These are phyloP conservation scores for Himalopsyche kuldschensis DNA, from an alignment of 2,888 invertebrate species.

Conservation along the genomic window DNA sequence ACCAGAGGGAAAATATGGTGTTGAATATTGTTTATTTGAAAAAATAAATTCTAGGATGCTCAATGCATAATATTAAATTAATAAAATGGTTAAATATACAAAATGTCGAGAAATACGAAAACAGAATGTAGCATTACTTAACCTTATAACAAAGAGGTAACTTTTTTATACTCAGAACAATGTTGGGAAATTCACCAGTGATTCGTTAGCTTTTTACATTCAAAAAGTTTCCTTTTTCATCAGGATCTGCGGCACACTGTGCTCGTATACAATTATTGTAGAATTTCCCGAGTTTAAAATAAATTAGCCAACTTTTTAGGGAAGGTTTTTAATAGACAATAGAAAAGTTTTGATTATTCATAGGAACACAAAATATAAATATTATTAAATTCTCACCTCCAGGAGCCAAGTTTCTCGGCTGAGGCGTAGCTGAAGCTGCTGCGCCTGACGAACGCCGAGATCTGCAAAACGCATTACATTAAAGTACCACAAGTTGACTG, in stretches of 20 bases:
- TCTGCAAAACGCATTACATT: conserved; percentile 54
- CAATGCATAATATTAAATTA: no score
- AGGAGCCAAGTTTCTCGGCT: conserved; percentile 71
- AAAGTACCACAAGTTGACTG: background rate
- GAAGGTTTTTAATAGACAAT: background rate
- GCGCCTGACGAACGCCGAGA: conserved; percentile 78
- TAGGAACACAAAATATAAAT: background rate
- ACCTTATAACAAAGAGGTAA: no score
- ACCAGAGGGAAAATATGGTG: no score
- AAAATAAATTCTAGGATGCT: no score
- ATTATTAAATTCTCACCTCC: conserved; percentile 63
- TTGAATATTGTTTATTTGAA: no score
- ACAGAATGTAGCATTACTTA: no score
- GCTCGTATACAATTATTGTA: background rate
- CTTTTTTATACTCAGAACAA: background rate
- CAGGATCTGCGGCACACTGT: background rate
- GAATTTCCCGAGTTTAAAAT: background rate
- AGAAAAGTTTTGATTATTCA: background rate
- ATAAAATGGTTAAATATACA: no score
- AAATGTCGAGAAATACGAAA: no score
- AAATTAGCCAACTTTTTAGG: background rate
- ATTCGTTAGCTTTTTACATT: background rate
- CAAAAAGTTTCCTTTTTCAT: background rate
- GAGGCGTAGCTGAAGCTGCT: conserved; percentile 71
- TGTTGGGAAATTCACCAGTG: background rate